A percentile compares a stretch with the other conserved stretches of the same genome.
These are phyloP conservation scores for Cryptus viduatorius DNA, from an alignment of 2,888 invertebrate genomes.

Conservation along the genomic window DNA sequence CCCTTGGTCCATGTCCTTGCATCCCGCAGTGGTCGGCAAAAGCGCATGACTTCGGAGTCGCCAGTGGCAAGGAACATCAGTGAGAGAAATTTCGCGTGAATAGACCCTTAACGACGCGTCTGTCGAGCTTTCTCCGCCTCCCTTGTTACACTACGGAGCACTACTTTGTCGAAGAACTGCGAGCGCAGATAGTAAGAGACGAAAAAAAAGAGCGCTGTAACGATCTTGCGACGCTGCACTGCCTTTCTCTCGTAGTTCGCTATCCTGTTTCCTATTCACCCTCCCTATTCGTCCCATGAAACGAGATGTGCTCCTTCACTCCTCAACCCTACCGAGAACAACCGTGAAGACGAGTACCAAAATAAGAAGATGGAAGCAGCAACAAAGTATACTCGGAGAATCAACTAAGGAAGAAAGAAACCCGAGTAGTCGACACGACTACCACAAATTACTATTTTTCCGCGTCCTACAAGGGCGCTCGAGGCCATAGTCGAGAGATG, in stretches of 20 bases:
- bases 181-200: conserved; percentile 36
- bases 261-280: not conserved
- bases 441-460: conserved; percentile 46
- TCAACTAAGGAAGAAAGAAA: conserved; percentile 1
- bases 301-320: not conserved
- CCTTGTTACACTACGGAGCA: conserved; percentile 22
- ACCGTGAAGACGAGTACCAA: not conserved
- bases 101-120: conserved; percentile 70
- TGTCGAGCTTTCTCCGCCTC: conserved; percentile 37
- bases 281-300: not conserved
- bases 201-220: conserved; percentile 2
- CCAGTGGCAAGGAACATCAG: conserved; percentile 31
- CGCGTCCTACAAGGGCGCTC: conserved; percentile 27
- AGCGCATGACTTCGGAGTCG: conserved; percentile 51
- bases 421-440: not conserved
- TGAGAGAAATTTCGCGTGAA: conserved; percentile 65
- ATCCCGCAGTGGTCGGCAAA: conserved; percentile 34
- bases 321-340: too few relatives aligned
- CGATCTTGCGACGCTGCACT: not conserved
- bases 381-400: conserved; percentile 5
- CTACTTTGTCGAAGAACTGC: conserved; percentile 10
- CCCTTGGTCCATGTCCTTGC: conserved; percentile 51
- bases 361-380: conserved; percentile 13
- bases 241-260: not conserved
- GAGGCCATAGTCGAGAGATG: conserved; percentile 28